Evolutionary conservation across 2,888 invertebrate genomes (phyloP).

Genomic region (Euproctis similis): DNA sequence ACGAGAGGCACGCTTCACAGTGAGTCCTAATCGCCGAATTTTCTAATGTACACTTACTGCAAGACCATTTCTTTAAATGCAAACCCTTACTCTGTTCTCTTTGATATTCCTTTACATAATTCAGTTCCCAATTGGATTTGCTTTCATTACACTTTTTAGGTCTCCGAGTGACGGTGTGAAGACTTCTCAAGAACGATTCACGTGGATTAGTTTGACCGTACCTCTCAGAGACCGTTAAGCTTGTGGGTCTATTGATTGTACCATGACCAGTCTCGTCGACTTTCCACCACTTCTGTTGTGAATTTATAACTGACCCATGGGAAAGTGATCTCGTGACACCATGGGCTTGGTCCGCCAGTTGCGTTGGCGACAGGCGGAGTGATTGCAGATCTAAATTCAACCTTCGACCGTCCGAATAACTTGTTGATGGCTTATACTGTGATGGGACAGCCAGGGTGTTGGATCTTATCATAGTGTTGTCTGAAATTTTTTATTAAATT

Average conservation of each 20-base stretch:
- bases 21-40: constrained; percentile 80
- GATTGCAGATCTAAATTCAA: constrained; percentile 59
- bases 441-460: constrained; percentile 70
- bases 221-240: constrained; percentile 75
- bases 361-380: constrained; percentile 55
- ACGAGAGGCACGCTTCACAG: constrained; percentile 86
- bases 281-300: constrained; percentile 68
- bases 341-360: constrained; percentile 54
- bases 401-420: constrained; percentile 49
- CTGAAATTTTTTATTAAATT: no score
- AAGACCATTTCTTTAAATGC: constrained; percentile 79
- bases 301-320: constrained; percentile 78
- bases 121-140: constrained; percentile 67
- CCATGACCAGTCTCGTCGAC: constrained; percentile 55
- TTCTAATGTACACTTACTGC: constrained; percentile 84
- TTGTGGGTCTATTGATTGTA: constrained; percentile 74
- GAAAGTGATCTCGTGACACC: constrained; percentile 78
- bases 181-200: constrained; percentile 59
- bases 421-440: constrained; percentile 61
- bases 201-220: constrained; percentile 54
- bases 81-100: constrained; percentile 57
- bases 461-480: constrained; percentile 70
- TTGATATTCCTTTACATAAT: constrained; percentile 66
- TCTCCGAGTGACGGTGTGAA: constrained; percentile 64
- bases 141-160: constrained; percentile 64